phyloP scores from a whole-genome alignment of 1,140 invertebrate species.

The Drosophila guanche region DNA sequence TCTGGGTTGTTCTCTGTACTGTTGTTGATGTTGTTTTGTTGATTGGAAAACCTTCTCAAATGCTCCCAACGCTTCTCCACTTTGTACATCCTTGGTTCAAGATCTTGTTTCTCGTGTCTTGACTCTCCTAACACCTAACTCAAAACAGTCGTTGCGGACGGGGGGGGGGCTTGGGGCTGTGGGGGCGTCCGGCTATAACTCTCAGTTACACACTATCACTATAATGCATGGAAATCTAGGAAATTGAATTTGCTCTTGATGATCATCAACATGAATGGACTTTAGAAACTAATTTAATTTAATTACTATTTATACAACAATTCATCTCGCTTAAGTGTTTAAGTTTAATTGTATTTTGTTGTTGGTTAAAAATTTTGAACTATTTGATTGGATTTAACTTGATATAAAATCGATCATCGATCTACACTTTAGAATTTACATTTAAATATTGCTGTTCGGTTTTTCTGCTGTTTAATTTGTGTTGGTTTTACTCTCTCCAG shows the following conservation, averaged over 20 bases:
- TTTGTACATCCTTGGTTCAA: conserved; percentile 38
- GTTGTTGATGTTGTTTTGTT: conserved; percentile 40
- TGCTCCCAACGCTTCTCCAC: conserved; percentile 24
- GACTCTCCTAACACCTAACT: conserved; percentile 54
- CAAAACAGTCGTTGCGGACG: conserved; percentile 63
- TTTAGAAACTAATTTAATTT: conserved; percentile 63
- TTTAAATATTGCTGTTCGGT: conserved; percentile 25
- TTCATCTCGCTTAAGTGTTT: conserved; percentile 49
- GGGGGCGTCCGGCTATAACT: conserved; percentile 40
- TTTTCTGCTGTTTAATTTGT: conserved; percentile 8
- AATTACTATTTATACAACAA: conserved; percentile 70
- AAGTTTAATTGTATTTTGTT: conserved; percentile 50
- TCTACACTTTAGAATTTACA: conserved; percentile 56
- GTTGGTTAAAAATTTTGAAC: conserved; percentile 74
- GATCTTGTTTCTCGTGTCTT: conserved; percentile 46
- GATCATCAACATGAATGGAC: conserved; percentile 78
- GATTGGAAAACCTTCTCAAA: conserved; percentile 69
- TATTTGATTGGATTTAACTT: conserved; percentile 68
- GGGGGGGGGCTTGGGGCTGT: conserved; percentile 14
- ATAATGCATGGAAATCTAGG: conserved; percentile 7
- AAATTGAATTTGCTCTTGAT: conserved; percentile 65
- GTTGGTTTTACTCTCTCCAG: conserved; percentile 41
- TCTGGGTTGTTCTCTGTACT: conserved; percentile 30
- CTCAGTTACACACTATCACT: conserved; percentile 44
- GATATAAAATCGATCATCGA: conserved; percentile 69